These are phyloP conservation scores for Ceryle rudis DNA, from an alignment of 2,797 vertebrate species.

Conservation along the genomic window DNA sequence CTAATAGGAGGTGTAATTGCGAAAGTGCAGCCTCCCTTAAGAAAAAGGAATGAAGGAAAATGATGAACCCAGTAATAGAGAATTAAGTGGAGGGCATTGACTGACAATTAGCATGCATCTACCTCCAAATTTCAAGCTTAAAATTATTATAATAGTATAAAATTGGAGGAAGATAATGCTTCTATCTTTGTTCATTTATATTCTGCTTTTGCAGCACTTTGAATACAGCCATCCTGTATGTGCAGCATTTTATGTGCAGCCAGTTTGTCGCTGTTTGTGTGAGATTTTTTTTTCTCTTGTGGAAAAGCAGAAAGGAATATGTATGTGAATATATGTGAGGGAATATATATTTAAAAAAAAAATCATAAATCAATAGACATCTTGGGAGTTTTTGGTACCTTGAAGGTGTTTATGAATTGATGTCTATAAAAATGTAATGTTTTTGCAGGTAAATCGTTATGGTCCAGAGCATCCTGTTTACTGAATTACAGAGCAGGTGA, in stretches of 20 bases:
- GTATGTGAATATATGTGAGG: no score
- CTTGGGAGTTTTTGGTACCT: neutral
- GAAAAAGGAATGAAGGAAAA: neutral
- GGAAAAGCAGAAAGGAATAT: neutral
- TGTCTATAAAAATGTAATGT: neutral
- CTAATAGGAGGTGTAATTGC: neutral
- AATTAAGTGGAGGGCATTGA: neutral
- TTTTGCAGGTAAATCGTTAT: neutral
- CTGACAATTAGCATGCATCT: neutral
- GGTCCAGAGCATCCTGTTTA: neutral
- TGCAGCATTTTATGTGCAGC: neutral
- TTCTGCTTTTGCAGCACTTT: conserved; percentile 21
- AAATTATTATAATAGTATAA: neutral
- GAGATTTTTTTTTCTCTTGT: neutral
- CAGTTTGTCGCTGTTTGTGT: neutral
- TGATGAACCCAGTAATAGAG: accelerated
- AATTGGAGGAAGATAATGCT: neutral
- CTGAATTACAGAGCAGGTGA: neutral
- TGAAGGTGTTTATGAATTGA: neutral
- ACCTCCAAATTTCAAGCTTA: neutral
- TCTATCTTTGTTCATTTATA: neutral
- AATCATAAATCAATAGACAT: neutral
- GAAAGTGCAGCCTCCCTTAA: neutral
- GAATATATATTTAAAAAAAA: no score
- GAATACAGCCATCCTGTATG: neutral